Evolutionary conservation across 92 coral and sea anemone genomes (phyloP).

Genomic region (Pocillopora grandis): DNA sequence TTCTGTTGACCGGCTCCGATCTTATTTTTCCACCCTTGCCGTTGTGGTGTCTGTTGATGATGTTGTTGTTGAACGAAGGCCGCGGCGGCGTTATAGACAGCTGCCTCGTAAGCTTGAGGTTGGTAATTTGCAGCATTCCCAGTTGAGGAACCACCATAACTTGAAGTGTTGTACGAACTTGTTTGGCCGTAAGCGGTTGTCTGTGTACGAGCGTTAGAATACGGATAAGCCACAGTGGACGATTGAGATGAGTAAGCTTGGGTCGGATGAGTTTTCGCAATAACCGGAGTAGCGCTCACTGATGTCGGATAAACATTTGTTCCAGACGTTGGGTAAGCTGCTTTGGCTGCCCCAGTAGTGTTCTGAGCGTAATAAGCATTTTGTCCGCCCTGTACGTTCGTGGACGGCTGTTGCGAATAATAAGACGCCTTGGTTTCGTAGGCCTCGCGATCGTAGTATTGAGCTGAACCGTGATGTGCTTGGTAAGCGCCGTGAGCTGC

Average conservation of each 20-base stretch:
- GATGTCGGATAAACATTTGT: conserved; percentile 83
- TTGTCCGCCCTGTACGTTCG: conserved; percentile 82
- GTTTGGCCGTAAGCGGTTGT: conserved; percentile 81
- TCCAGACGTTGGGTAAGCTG: conserved; percentile 82
- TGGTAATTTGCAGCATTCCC: conserved; percentile 77
- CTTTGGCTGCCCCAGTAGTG: conserved; percentile 79
- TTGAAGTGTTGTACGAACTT: conserved; percentile 76
- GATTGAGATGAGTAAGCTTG: conserved; percentile 82
- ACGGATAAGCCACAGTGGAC: conserved; percentile 93
- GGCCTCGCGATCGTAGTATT: conserved; percentile 90
- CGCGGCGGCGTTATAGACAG: conserved; percentile 96
- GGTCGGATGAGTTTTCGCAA: conserved; percentile 79
- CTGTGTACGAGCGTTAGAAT: conserved; percentile 85
- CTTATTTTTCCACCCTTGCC: conserved; percentile 91
- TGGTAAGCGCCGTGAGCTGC: conserved; percentile 85
- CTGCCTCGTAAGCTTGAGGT: conserved; percentile 97
- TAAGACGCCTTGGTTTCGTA: conserved; percentile 85
- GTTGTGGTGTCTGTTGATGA: conserved; percentile 69
- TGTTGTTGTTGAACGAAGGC: conserved; percentile 96
- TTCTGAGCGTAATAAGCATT: conserved; percentile 90
- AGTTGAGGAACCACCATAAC: conserved; percentile 77
- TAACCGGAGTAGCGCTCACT: conserved; percentile 79
- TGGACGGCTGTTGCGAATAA: conserved; percentile 82
- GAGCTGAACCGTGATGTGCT: conserved; percentile 79
- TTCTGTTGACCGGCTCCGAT: conserved; percentile 53